These are phyloP conservation scores for Harpalus rufipes DNA, from an alignment of 2,888 invertebrate genomes.

Conservation along the genomic window DNA sequence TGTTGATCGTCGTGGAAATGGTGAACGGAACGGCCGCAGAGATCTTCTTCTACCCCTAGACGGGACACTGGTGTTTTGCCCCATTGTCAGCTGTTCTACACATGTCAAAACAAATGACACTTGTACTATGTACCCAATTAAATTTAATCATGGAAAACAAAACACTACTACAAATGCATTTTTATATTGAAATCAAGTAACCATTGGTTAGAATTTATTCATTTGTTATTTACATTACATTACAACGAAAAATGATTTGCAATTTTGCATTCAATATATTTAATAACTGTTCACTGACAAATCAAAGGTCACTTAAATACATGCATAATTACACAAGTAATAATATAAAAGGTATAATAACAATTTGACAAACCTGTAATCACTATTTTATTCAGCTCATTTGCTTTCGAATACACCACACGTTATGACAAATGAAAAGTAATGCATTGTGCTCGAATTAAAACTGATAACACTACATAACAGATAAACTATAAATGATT, in stretches of 20 bases:
- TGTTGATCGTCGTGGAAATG: conserved; percentile 74
- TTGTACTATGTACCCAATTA: no score
- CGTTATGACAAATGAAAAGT: conserved; percentile 39
- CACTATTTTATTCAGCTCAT: conserved; percentile 41
- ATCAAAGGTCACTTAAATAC: conserved; percentile 50
- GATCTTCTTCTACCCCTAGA: conserved; percentile 75
- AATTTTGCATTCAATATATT: conserved; percentile 2
- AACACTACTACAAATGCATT: conserved; percentile 12
- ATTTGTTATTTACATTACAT: neutral
- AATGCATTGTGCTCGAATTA: conserved; percentile 57
- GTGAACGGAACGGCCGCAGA: conserved; percentile 73
- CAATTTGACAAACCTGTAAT: conserved; percentile 40
- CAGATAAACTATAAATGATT: conserved; percentile 62
- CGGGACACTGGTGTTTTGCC: conserved; percentile 75
- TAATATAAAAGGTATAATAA: conserved; percentile 21
- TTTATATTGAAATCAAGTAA: neutral
- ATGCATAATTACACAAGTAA: conserved; percentile 39
- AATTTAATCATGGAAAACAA: neutral
- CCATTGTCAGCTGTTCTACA: conserved; percentile 72
- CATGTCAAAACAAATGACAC: conserved; percentile 35
- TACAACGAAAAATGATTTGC: no score
- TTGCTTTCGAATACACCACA: conserved; percentile 37
- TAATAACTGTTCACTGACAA: neutral
- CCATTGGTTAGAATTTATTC: neutral
- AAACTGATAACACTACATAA: conserved; percentile 60